These are phyloP conservation scores for Ips nitidus DNA, from an alignment of 1,140 invertebrate species.

Conservation along the genomic window DNA sequence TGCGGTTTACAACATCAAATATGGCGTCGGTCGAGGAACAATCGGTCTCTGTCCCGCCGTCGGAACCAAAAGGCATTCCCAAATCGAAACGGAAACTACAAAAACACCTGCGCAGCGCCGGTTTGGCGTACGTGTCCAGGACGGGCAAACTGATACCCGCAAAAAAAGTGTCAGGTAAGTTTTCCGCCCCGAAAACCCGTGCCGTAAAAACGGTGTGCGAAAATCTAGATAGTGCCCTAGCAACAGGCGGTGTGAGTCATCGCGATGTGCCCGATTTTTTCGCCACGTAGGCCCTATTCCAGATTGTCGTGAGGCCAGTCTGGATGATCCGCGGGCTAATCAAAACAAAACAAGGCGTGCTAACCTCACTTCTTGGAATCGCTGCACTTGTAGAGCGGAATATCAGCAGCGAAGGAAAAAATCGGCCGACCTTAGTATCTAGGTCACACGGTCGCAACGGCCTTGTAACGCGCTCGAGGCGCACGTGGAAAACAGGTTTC, in stretches of 20 bases:
- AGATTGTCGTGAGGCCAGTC: neutral
- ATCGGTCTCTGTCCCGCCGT: conserved; percentile 38
- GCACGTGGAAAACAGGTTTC: conserved; percentile 37
- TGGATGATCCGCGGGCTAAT: neutral
- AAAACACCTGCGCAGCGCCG: conserved; percentile 54
- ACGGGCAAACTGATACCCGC: conserved; percentile 55
- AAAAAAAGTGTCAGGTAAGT: conserved; percentile 54
- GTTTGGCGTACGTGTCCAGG: conserved; percentile 54
- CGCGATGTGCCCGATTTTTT: conserved; percentile 30
- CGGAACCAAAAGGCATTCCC: conserved; percentile 49
- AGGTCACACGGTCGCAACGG: conserved; percentile 35
- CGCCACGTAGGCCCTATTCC: conserved; percentile 28
- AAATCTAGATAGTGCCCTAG: conserved; percentile 29
- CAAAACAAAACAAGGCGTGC: conserved; percentile 27
- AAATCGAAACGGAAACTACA: conserved; percentile 53
- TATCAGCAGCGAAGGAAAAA: conserved; percentile 6
- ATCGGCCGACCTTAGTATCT: conserved; percentile 32
- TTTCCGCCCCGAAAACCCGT: conserved; percentile 11
- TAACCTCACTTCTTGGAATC: conserved; percentile 27
- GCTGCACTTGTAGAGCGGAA: conserved; percentile 23
- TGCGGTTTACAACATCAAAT: conserved; percentile 24
- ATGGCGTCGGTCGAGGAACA: conserved; percentile 28
- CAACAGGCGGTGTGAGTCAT: conserved; percentile 22
- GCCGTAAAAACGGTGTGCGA: conserved; percentile 12
- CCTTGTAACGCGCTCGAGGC: conserved; percentile 25